These are phyloP conservation scores for Steinernema hermaphroditum DNA, from an alignment of 2,888 invertebrate species.

Conservation along the genomic window DNA sequence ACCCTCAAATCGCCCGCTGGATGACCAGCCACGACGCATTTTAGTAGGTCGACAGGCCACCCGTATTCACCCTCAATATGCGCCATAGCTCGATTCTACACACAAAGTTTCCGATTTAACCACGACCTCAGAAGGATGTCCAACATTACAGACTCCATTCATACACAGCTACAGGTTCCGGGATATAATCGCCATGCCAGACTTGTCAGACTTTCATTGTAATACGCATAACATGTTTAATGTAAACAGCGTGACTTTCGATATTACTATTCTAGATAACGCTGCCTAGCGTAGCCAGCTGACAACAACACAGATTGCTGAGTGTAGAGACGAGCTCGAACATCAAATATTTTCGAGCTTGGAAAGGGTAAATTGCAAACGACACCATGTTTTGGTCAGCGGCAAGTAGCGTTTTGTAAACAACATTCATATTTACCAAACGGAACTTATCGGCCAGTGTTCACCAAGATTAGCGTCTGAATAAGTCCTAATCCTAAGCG, in stretches of 20 bases:
- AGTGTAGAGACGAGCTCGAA: background rate
- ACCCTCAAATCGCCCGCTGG: slow-evolving; percentile 28
- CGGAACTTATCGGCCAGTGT: no score
- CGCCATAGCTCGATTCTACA: background rate
- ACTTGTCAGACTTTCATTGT: no score
- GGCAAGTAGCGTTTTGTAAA: background rate
- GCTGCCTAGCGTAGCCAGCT: background rate
- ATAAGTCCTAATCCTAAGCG: no score
- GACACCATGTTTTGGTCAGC: background rate
- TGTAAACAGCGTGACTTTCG: background rate
- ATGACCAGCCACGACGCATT: slow-evolving; percentile 23
- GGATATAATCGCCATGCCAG: no score
- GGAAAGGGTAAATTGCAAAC: slow-evolving; percentile 14
- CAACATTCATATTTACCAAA: background rate
- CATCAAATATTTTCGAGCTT: slow-evolving; percentile 13
- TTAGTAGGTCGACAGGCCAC: slow-evolving; percentile 25
- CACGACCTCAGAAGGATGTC: no score
- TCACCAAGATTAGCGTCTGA: no score
- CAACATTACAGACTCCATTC: no score
- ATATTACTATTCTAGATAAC: background rate
- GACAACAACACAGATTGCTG: background rate
- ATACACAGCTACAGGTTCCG: no score
- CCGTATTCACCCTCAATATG: slow-evolving; percentile 23
- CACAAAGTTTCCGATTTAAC: background rate
- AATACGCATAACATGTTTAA: no score